Evolutionary conservation across 2,113 vertebrate genomes (phyloP).

Genomic region (Physeter macrocephalus): DNA sequence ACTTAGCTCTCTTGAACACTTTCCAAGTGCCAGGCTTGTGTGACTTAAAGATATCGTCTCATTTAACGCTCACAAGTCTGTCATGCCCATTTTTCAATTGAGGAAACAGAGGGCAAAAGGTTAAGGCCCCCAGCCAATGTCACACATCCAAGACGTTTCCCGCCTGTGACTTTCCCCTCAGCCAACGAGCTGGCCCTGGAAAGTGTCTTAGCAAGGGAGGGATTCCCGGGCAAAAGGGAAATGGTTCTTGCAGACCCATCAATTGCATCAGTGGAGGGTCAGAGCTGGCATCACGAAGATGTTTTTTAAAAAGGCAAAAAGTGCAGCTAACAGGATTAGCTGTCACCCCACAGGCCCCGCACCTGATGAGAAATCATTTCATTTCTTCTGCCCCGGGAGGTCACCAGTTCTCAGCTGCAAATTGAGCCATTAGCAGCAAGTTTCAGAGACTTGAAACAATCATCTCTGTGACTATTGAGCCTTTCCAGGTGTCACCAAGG

Average conservation of each 20-base stretch:
- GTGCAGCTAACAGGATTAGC: constrained; percentile 47
- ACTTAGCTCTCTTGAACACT: not conserved
- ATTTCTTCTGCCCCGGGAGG: constrained; percentile 18
- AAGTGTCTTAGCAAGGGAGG: not conserved
- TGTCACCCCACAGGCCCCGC: not conserved
- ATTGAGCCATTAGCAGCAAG: not conserved
- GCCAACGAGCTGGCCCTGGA: not conserved
- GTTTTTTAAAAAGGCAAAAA: constrained; percentile 54
- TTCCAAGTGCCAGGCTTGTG: not conserved
- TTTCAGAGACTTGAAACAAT: not conserved
- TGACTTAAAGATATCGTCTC: not conserved
- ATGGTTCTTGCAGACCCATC: not conserved
- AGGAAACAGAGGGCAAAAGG: not conserved
- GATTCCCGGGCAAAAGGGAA: not conserved
- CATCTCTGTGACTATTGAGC: not conserved
- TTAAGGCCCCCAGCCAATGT: not conserved
- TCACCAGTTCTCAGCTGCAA: not conserved
- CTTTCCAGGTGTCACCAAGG: not conserved
- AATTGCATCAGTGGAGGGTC: not conserved
- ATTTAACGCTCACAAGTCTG: rapidly evolving
- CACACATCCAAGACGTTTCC: not conserved
- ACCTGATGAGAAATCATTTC: constrained; percentile 52
- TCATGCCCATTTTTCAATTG: not conserved
- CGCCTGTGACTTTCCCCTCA: not conserved
- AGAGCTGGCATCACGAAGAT: not conserved